phyloP scores from a whole-genome alignment of 2,888 invertebrate species.

The Troides aeacus region DNA sequence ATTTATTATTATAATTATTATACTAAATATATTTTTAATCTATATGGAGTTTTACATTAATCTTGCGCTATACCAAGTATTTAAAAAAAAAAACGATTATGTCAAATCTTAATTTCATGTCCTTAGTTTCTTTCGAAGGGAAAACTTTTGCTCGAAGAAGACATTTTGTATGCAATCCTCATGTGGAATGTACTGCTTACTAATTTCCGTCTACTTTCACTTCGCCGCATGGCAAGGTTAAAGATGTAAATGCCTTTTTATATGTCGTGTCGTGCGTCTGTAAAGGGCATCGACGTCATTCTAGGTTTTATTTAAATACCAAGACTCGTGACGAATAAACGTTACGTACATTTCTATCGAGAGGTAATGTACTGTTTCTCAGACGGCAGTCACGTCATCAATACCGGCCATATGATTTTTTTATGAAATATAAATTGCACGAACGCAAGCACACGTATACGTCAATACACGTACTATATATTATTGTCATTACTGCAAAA shows the following conservation, averaged over 20 bases:
- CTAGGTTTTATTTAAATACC: background rate
- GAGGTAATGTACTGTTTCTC: background rate
- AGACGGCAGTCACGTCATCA: no score
- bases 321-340: background rate
- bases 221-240: slow-evolving; percentile 7
- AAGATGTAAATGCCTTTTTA: background rate
- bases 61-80: no score
- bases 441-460: no score
- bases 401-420: no score
- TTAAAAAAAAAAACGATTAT: no score
- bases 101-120: background rate
- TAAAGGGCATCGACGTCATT: background rate
- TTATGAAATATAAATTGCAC: no score
- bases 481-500: no score
- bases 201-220: slow-evolving; percentile 25
- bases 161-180: slow-evolving; percentile 14
- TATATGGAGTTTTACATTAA: no score
- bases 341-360: background rate
- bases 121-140: slow-evolving; percentile 1
- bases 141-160: slow-evolving; percentile 5
- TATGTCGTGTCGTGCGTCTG: background rate
- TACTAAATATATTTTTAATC: no score
- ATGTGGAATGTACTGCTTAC: slow-evolving; percentile 14
- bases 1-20: no score
- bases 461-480: no score